Evolutionary conservation across 2,797 vertebrate genomes (phyloP).

Genomic region (Cacajao melanocephalus): DNA sequence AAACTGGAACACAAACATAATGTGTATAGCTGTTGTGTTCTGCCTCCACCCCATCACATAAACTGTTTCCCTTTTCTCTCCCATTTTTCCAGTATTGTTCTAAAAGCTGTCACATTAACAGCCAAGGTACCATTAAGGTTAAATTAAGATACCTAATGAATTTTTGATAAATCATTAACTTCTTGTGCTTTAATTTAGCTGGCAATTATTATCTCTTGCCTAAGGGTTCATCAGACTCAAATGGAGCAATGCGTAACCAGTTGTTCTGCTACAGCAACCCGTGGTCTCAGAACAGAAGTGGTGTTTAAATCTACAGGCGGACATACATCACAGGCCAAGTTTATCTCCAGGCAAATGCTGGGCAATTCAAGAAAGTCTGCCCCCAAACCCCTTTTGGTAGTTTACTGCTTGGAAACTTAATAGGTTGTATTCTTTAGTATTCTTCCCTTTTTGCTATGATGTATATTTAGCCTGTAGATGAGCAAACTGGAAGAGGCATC

Average conservation of each 20-base stretch:
- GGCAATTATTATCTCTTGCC: slow-evolving; percentile 65
- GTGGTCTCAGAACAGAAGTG: slow-evolving; percentile 89
- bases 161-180: slow-evolving; percentile 64
- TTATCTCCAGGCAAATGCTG: slow-evolving; percentile 48
- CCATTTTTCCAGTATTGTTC: background rate
- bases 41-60: background rate
- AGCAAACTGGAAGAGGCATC: slow-evolving; percentile 87
- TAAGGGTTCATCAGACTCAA: slow-evolving; percentile 76
- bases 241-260: slow-evolving; percentile 71
- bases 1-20: background rate
- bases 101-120: background rate
- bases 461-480: slow-evolving; percentile 85
- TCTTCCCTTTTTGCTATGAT: slow-evolving; percentile 80
- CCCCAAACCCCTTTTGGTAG: background rate
- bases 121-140: background rate
- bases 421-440: background rate
- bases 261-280: slow-evolving; percentile 80
- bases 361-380: slow-evolving; percentile 34
- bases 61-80: background rate
- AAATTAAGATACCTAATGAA: background rate
- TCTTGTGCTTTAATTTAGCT: slow-evolving; percentile 45
- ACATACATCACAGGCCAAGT: slow-evolving; percentile 84
- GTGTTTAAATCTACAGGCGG: slow-evolving; percentile 85
- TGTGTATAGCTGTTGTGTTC: background rate
- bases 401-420: background rate